A percentile compares a stretch with the other conserved stretches of the same genome.
Conservation (phyloP, 2,797 vertebrate species). For the Thalassophryne amazonica region DNA sequence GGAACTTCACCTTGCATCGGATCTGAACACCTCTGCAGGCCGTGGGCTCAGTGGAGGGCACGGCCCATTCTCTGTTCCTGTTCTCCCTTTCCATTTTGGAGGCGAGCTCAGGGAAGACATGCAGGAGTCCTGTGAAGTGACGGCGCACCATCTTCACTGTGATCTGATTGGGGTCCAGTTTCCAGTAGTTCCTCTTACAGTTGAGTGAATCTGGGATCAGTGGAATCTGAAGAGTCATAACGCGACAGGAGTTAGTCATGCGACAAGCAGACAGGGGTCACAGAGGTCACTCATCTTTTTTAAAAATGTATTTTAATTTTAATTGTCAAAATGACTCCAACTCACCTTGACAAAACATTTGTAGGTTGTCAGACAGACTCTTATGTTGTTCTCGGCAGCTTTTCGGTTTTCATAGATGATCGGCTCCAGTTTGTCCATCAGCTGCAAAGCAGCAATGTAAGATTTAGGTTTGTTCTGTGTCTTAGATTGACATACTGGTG, state of each 20-base stretch:
- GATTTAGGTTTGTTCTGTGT: not conserved
- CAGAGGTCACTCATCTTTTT: not conserved
- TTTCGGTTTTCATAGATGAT: conserved; percentile 52
- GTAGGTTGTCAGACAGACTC: conserved; percentile 73
- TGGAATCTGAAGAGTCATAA: conserved; percentile 55
- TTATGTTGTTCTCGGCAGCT: conserved; percentile 63
- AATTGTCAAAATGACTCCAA: not conserved
- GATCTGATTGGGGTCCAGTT: conserved; percentile 65
- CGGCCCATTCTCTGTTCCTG: not conserved
- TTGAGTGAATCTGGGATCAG: conserved; percentile 33
- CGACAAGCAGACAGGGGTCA: not conserved
- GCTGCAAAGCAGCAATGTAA: conserved; percentile 40
- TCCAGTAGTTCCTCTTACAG: conserved; percentile 73
- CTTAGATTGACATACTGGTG: rapidly evolving
- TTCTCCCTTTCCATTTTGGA: conserved; percentile 12
- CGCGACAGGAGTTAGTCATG: not conserved
- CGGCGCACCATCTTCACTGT: conserved; percentile 73
- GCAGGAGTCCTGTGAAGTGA: conserved; percentile 67
- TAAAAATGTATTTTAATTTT: not conserved
- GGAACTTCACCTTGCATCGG: conserved; percentile 58
- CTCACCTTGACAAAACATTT: conserved; percentile 75
- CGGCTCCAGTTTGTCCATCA: conserved; percentile 60
- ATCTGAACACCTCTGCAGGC: conserved; percentile 7
- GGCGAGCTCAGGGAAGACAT: conserved; percentile 61
- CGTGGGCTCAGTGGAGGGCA: conserved; percentile 1